Conservation (phyloP, 2,888 invertebrate genomes). For the Tachina fera region DNA sequence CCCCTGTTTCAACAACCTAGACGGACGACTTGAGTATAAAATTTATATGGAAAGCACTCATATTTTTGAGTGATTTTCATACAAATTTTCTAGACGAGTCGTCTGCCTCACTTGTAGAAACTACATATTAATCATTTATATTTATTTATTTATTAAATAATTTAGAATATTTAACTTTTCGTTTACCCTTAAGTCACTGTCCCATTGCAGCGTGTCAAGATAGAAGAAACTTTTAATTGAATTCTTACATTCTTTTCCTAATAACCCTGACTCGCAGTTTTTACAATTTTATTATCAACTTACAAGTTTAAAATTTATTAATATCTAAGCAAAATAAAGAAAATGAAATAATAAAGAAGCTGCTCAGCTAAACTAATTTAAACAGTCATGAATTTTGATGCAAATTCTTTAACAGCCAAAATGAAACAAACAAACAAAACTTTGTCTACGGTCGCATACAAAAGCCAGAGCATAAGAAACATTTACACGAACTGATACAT, state of each 20-base stretch:
- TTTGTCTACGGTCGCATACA: slow-evolving; percentile 44
- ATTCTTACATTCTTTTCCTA: slow-evolving; percentile 55
- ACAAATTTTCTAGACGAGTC: too few relatives aligned
- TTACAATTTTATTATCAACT: slow-evolving; percentile 68
- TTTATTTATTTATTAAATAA: neutral
- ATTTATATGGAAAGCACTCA: too few relatives aligned
- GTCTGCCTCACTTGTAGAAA: too few relatives aligned
- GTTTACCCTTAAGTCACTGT: slow-evolving; percentile 12
- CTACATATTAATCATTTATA: too few relatives aligned
- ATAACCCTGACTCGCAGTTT: slow-evolving; percentile 32
- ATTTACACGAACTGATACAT: neutral
- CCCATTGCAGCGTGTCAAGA: neutral
- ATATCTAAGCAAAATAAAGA: slow-evolving; percentile 59
- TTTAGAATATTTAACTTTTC: neutral
- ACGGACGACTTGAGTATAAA: too few relatives aligned
- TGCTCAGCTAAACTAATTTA: slow-evolving; percentile 72
- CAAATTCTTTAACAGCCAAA: slow-evolving; percentile 76
- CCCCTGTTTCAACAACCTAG: too few relatives aligned
- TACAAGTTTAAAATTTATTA: slow-evolving; percentile 68
- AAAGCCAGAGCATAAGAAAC: neutral
- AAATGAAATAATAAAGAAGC: slow-evolving; percentile 44
- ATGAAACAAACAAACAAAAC: slow-evolving; percentile 68
- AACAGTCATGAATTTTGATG: slow-evolving; percentile 81
- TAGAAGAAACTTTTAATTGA: slow-evolving; percentile 66
- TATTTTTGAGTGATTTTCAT: too few relatives aligned